phyloP scores from a whole-genome alignment of 1,140 invertebrate species.

The Zaprionus capensis region DNA sequence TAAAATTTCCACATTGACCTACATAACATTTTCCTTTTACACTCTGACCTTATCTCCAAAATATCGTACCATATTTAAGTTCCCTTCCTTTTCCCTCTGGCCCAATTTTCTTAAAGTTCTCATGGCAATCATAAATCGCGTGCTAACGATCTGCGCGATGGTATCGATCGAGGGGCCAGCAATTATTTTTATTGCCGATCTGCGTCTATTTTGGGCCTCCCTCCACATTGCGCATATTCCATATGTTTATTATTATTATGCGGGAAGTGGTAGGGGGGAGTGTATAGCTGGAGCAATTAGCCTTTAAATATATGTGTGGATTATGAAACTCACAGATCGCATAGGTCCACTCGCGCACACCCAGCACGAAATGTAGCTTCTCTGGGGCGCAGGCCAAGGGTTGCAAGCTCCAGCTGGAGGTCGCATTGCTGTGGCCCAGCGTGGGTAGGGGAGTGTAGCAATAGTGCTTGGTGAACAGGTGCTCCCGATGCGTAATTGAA shows the following conservation, averaged over 20 bases:
- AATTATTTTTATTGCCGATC: constrained; percentile 61
- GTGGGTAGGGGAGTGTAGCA: constrained; percentile 54
- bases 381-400: constrained; percentile 67
- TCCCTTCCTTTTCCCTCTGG: background rate
- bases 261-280: background rate
- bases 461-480: constrained; percentile 71
- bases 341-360: constrained; percentile 76
- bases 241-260: constrained; percentile 29
- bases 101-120: background rate
- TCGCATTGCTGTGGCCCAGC: background rate
- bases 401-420: constrained; percentile 68
- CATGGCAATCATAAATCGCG: constrained; percentile 20
- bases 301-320: background rate
- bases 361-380: constrained; percentile 66
- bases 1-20: too few species aligned
- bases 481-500: constrained; percentile 55
- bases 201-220: constrained; percentile 44
- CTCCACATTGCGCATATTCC: constrained; percentile 6
- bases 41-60: background rate
- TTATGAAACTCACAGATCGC: constrained; percentile 69
- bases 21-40: background rate
- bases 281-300: constrained; percentile 10
- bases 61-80: background rate
- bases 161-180: constrained; percentile 27
- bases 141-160: constrained; percentile 20